Conservation (phyloP, 2,888 invertebrate genomes). For the Mycalesis mineus region DNA sequence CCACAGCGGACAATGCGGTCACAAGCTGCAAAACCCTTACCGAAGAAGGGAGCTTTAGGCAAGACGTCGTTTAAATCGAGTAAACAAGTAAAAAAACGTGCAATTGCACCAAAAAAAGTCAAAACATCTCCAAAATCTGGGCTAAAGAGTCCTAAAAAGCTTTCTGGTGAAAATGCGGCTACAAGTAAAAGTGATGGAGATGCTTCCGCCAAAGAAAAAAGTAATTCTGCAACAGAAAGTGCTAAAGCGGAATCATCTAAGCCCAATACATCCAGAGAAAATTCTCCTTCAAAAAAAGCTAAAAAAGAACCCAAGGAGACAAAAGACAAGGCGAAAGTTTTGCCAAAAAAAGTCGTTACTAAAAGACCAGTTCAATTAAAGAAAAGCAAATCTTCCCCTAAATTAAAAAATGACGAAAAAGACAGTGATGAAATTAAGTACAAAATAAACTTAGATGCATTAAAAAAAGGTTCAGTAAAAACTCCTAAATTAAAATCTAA, state of each 20-base stretch:
- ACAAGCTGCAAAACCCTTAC: conserved; percentile 65
- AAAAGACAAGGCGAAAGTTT: conserved; percentile 55
- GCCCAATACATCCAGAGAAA: conserved; percentile 41
- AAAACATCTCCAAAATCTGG: conserved; percentile 54
- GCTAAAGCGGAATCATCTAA: conserved; percentile 50
- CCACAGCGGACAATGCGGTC: conserved; percentile 70
- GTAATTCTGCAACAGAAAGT: conserved; percentile 42
- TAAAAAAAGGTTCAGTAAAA: conserved; percentile 49
- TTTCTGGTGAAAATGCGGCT: conserved; percentile 41
- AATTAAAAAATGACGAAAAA: conserved; percentile 41
- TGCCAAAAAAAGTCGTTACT: conserved; percentile 41
- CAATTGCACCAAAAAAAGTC: conserved; percentile 51
- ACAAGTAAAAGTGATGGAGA: conserved; percentile 47
- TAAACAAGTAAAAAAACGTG: conserved; percentile 57
- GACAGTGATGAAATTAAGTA: conserved; percentile 56
- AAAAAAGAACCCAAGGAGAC: conserved; percentile 63
- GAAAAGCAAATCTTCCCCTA: conserved; percentile 40
- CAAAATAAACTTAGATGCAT: conserved; percentile 61
- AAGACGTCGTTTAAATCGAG: conserved; percentile 58
- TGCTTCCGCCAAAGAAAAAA: conserved; percentile 42
- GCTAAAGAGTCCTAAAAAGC: conserved; percentile 53
- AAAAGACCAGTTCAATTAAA: conserved; percentile 49
- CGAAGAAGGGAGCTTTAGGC: conserved; percentile 65
- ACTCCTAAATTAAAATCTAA: conserved; percentile 50
- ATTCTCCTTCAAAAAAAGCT: conserved; percentile 54